Evolutionary conservation across 2,888 invertebrate species (phyloP).

Genomic region (Thymelicus acteon): DNA sequence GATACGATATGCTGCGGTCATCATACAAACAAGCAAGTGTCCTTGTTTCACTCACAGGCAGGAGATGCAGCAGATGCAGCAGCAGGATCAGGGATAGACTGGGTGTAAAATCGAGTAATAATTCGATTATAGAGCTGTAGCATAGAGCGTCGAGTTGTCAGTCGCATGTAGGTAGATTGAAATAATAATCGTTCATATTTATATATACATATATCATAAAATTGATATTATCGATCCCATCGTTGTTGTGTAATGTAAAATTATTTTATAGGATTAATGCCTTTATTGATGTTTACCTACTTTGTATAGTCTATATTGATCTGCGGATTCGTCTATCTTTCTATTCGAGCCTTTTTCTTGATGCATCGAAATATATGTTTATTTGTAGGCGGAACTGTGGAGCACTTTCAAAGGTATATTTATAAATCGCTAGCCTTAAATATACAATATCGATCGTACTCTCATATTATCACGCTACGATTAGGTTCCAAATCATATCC

Average conservation of each 20-base stretch:
- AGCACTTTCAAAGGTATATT: conserved; percentile 20
- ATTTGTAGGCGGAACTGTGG: conserved; percentile 31
- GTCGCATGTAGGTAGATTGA: conserved; percentile 25
- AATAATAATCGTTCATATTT: conserved; percentile 20
- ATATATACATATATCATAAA: conserved; percentile 22
- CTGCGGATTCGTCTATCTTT: conserved; percentile 37
- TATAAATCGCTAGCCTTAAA: conserved; percentile 24
- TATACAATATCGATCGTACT: conserved; percentile 17
- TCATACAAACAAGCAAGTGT: too few relatives aligned
- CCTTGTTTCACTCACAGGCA: too few relatives aligned
- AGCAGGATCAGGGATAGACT: conserved; percentile 8
- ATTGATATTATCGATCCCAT: conserved; percentile 49
- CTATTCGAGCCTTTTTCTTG: conserved; percentile 60
- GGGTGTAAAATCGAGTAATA: neutral
- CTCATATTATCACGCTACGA: conserved; percentile 18
- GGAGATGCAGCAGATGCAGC: too few relatives aligned
- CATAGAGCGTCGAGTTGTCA: conserved; percentile 4
- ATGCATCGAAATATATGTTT: conserved; percentile 66
- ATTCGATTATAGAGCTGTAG: conserved; percentile 11
- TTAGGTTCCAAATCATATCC: conserved; percentile 32
- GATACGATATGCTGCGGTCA: too few relatives aligned
- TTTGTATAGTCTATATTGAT: conserved; percentile 46
- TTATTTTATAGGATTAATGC: conserved; percentile 38
- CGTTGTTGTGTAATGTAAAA: conserved; percentile 51
- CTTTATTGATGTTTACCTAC: conserved; percentile 48